Conservation (phyloP, 2,797 vertebrate genomes). For the Crenichthys baileyi region DNA sequence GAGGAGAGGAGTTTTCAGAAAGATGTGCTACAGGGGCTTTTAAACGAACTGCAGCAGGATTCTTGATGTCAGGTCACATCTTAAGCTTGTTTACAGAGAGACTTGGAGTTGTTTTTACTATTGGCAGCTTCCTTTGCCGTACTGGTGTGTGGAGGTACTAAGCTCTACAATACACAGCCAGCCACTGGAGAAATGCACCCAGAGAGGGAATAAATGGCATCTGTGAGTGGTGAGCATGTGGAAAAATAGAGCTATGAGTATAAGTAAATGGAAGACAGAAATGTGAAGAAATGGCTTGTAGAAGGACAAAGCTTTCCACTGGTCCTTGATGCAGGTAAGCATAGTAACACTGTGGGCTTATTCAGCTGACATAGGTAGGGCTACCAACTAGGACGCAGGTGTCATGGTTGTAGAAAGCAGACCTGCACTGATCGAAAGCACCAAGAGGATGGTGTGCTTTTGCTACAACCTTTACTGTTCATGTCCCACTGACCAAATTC, state of each 20-base stretch:
- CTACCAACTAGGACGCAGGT: conserved; percentile 62
- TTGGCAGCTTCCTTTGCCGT: not conserved
- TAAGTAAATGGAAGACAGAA: conserved; percentile 1
- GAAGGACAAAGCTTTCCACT: conserved; percentile 13
- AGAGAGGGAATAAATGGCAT: not conserved
- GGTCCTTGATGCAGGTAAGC: conserved; percentile 21
- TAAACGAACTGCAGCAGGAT: conserved; percentile 40
- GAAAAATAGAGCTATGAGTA: not conserved
- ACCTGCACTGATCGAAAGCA: conserved; percentile 8
- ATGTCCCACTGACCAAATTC: conserved; percentile 4
- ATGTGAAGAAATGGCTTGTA: not conserved
- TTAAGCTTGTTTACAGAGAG: conserved; percentile 59
- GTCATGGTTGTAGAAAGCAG: conserved; percentile 25
- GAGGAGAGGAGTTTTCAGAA: conserved; percentile 39
- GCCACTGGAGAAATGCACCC: not conserved
- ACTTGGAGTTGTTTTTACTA: conserved; percentile 38
- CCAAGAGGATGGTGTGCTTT: conserved; percentile 3
- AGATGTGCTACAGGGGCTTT: conserved; percentile 38
- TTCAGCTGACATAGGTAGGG: conserved; percentile 51
- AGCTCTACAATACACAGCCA: conserved; percentile 19
- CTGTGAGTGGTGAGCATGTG: not conserved
- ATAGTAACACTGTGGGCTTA: conserved; percentile 15
- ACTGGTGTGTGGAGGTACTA: conserved; percentile 15
- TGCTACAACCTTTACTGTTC: conserved; percentile 47
- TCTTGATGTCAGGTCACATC: conserved; percentile 57